Base-by-base conservation (phyloP, 2,797 vertebrate species). In the Phoxinus dragarum region DNA sequence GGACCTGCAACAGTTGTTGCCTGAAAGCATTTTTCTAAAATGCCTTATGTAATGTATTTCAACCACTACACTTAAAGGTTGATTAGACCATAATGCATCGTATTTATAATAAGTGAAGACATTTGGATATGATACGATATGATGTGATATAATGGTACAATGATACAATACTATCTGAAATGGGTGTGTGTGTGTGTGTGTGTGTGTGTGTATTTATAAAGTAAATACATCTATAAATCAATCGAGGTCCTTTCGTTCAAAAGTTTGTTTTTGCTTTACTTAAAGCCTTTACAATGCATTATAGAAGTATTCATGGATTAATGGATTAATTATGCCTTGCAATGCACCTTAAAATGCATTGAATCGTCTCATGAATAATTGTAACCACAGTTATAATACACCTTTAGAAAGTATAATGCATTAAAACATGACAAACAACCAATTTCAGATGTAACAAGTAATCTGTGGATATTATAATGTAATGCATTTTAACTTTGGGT, bases 51-150 rank as follows among this genome's bases (percentile, higher is more conserved):
- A 66, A 47, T 47, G 61, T 6, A 81, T 72, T 81, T 71, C 34
- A 72, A 27, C 67, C 36, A 72, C 67, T 27, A 12, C 67, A 19
- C 21, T 36, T 36, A 10, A 81, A 66, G 59, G n/a, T 9, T 40
- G 47, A 38, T 59, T n/a, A 40, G 34, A 69, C 23, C 7, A 9
- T 6, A 40, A 71, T 19, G 34, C 10, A 19, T 4, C 1, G 1
- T 47, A 54, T 71, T 42, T 4, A 71, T 81, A 81, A 71, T 54
- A 40, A 69, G 11, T 23, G 47, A 66, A 69, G 44, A 8, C n/a
- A 34, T 34, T 64, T 79, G 8, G 59, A 27, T 27, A 2, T 31
- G 7, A 78, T 78, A 31, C 4, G 5, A 27, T 42, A 42, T 64
- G 38, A 64, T 66, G 17, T 9, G n/a, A 79, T 79, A 59, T 11